Conservation (phyloP, 2,888 invertebrate species). For the Phasia obesa region DNA sequence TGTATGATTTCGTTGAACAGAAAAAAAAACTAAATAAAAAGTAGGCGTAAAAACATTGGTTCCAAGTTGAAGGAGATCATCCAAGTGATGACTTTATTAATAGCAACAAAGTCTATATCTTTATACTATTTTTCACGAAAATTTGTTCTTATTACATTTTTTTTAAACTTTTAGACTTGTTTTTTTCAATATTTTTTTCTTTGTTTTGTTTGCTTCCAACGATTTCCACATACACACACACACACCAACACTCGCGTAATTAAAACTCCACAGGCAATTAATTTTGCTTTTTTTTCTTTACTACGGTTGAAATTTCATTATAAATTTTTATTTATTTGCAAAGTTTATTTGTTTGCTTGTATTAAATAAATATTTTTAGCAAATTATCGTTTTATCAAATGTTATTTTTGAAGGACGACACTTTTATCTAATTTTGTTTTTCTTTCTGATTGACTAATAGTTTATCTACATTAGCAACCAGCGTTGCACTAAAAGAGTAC, state of each 20-base stretch:
- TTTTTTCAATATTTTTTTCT: background rate
- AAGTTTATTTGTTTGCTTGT: background rate
- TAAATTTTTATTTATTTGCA: background rate
- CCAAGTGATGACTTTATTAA: too few species aligned
- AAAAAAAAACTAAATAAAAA: too few species aligned
- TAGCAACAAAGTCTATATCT: too few species aligned
- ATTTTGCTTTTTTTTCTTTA: background rate
- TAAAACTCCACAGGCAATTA: background rate
- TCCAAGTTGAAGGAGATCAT: too few species aligned
- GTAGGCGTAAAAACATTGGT: too few species aligned
- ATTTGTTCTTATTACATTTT: too few species aligned
- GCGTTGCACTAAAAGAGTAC: conserved; percentile 19
- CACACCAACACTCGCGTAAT: background rate
- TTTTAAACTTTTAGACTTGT: background rate
- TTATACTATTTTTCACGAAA: too few species aligned
- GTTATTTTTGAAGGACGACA: conserved; percentile 38
- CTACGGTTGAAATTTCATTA: background rate
- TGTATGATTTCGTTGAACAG: too few species aligned
- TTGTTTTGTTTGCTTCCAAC: conserved; percentile 19
- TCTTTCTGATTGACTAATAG: conserved; percentile 53
- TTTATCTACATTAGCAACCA: conserved; percentile 56
- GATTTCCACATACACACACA: conserved; percentile 8
- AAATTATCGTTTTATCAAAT: conserved; percentile 24
- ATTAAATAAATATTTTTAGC: conserved; percentile 4
- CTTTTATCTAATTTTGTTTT: conserved; percentile 55